A percentile compares a stretch with the other conserved stretches of the same genome.
phyloP scores from a whole-genome alignment of 2,113 vertebrate species.

The Hypocryptadius cinnamomeus region DNA sequence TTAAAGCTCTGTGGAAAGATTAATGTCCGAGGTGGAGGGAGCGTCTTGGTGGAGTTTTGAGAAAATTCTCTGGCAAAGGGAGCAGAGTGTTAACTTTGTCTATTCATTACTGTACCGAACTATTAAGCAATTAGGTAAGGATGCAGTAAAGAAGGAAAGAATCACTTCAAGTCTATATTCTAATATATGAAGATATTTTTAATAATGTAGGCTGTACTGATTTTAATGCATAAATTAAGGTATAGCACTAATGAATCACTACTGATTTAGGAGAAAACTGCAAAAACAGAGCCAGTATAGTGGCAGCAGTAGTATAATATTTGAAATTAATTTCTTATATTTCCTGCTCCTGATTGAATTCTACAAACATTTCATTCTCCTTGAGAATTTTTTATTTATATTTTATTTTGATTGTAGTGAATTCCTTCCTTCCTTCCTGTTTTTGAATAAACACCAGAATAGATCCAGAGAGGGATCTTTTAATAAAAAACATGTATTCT shows the following conservation, averaged over 20 bases:
- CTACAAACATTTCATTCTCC: not conserved
- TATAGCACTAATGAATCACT: not conserved
- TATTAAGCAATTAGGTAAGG: not conserved
- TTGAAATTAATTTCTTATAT: not conserved
- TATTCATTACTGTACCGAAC: not conserved
- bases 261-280: not conserved
- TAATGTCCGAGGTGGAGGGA: fast-evolving
- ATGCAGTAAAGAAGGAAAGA: not conserved
- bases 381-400: not conserved
- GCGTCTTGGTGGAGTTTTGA: not conserved
- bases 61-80: not conserved
- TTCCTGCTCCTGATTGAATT: not conserved
- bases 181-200: not conserved
- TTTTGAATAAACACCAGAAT: not conserved
- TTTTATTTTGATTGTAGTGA: not conserved
- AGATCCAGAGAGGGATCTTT: not conserved
- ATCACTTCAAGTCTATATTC: not conserved
- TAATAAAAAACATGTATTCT: not conserved
- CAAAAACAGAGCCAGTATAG: not conserved
- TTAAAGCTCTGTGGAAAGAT: not conserved
- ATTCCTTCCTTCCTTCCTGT: not conserved
- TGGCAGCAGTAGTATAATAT: not conserved
- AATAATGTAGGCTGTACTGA: not conserved
- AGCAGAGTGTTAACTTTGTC: not conserved
- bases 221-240: not conserved